phyloP scores from a whole-genome alignment of 2,888 invertebrate species.

The Scaptomyza parva region DNA sequence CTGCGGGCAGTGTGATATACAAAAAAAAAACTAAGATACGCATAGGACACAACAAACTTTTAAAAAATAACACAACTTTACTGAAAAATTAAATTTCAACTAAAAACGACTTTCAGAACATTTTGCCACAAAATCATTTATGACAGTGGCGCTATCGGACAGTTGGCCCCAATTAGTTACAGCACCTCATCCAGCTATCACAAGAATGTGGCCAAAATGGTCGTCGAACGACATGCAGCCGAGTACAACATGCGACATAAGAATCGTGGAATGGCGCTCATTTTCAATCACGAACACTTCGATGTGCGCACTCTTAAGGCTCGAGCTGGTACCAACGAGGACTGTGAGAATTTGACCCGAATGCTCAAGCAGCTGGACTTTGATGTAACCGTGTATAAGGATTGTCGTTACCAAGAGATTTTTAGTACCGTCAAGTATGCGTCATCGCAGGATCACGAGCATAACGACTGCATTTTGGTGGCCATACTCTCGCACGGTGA shows the following conservation, averaged over 20 bases:
- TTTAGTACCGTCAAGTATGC: slow-evolving; percentile 88
- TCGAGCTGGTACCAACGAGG: slow-evolving; percentile 94
- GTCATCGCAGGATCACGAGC: slow-evolving; percentile 90
- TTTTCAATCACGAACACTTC: slow-evolving; percentile 96
- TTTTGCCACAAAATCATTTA: slow-evolving; percentile 44
- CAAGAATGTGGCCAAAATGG: slow-evolving; percentile 86
- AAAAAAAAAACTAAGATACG: slow-evolving; percentile 17
- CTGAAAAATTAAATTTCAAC: too few species aligned
- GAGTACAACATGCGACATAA: slow-evolving; percentile 95
- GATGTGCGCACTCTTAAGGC: slow-evolving; percentile 89
- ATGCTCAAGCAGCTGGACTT: slow-evolving; percentile 89
- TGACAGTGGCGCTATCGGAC: slow-evolving; percentile 77
- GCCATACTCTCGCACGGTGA: slow-evolving; percentile 96
- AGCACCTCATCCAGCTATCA: slow-evolving; percentile 70
- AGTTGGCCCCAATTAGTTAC: slow-evolving; percentile 73
- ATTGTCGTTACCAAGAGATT: slow-evolving; percentile 89
- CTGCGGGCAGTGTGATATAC: slow-evolving; percentile 41
- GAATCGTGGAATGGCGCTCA: slow-evolving; percentile 92
- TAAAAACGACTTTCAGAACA: too few species aligned
- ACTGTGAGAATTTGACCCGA: slow-evolving; percentile 90
- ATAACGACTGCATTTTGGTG: slow-evolving; percentile 93
- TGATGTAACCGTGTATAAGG: slow-evolving; percentile 89
- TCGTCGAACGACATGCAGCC: slow-evolving; percentile 88
- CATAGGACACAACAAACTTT: background rate
- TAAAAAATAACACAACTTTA: too few species aligned